A percentile compares a stretch with the other conserved stretches of the same genome.
Conservation (phyloP, 1,140 invertebrate species). For the Bombus cullumanus region DNA sequence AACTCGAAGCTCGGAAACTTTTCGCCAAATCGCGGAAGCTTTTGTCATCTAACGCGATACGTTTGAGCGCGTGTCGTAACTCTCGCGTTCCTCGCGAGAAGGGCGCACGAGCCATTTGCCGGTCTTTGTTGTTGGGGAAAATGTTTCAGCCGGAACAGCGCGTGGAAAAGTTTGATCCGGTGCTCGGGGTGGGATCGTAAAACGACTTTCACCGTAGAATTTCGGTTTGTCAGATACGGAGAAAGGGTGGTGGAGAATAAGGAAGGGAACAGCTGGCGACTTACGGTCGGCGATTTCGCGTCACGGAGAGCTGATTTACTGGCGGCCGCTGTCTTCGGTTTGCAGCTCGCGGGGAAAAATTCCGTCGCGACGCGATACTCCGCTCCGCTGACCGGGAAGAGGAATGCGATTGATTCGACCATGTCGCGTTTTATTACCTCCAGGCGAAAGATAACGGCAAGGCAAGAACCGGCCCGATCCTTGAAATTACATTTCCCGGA, state of each 20-base stretch:
- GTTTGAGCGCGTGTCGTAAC: slow-evolving; percentile 39
- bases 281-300: slow-evolving; percentile 35
- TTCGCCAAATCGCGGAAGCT: slow-evolving; percentile 1
- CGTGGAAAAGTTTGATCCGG: slow-evolving; percentile 57
- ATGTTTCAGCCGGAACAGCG: slow-evolving; percentile 30
- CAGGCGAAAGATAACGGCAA: slow-evolving; percentile 15
- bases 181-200: slow-evolving; percentile 1
- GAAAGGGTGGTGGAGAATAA: background rate
- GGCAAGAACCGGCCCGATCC: background rate
- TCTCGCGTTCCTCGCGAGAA: slow-evolving; percentile 28
- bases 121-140: slow-evolving; percentile 47
- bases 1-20: background rate
- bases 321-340: background rate
- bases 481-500: slow-evolving; percentile 43
- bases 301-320: slow-evolving; percentile 54
- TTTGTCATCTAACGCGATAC: slow-evolving; percentile 49
- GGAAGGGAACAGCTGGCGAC: slow-evolving; percentile 36
- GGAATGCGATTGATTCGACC: slow-evolving; percentile 62
- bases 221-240: slow-evolving; percentile 18
- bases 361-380: slow-evolving; percentile 45
- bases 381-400: slow-evolving; percentile 34
- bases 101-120: slow-evolving; percentile 16
- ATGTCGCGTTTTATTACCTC: slow-evolving; percentile 49
- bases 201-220: slow-evolving; percentile 52
- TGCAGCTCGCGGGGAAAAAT: slow-evolving; percentile 42